phyloP scores from a whole-genome alignment of 2,113 vertebrate species.

The Myrmecobius fasciatus region DNA sequence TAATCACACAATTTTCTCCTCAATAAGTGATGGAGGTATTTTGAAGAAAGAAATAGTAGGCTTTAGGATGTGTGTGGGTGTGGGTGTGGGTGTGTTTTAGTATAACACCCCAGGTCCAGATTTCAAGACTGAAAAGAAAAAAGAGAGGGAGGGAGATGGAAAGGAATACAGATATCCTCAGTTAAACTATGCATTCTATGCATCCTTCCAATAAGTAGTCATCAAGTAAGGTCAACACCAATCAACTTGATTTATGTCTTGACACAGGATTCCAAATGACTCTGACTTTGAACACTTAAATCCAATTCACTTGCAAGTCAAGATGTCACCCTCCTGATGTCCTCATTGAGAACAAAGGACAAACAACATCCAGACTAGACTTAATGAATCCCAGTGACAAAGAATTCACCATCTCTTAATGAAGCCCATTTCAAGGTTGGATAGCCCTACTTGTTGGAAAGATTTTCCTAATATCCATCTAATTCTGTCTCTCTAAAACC shows the following conservation, averaged over 20 bases:
- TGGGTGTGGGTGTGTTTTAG: not conserved
- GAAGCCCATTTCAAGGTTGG: not conserved
- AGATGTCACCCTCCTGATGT: too few species aligned
- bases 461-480: not conserved
- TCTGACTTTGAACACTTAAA: too few species aligned
- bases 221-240: not conserved
- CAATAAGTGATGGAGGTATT: not conserved
- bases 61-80: not conserved
- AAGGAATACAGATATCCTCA: not conserved
- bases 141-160: not conserved
- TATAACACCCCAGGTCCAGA: not conserved
- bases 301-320: too few species aligned
- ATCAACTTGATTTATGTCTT: not conserved
- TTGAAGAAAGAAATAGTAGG: not conserved
- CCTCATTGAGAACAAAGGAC: too few species aligned
- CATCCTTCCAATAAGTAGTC: not conserved
- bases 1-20: conserved; percentile 29
- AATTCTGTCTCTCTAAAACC: not conserved
- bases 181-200: not conserved
- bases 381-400: too few species aligned
- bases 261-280: not conserved
- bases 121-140: not conserved
- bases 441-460: not conserved
- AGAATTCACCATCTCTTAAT: not conserved
- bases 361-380: too few species aligned